phyloP scores from a whole-genome alignment of 1,140 invertebrate genomes.

The Thaumatotibia leucotreta region DNA sequence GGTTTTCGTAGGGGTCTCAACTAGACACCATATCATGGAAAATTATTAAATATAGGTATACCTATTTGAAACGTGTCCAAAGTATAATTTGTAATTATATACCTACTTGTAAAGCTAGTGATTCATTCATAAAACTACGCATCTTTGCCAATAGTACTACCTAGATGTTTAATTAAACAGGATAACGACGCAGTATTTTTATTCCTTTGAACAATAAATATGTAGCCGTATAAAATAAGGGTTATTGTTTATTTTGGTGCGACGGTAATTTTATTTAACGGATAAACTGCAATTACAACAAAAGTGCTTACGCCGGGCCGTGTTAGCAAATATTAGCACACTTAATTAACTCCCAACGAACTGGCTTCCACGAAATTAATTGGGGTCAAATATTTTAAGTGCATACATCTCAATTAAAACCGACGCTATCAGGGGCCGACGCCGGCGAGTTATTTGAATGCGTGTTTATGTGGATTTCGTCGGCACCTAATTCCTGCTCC shows the following conservation, averaged over 20 bases:
- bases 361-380: slow-evolving; percentile 68
- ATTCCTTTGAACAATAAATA: background rate
- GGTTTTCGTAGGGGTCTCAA: too few species aligned
- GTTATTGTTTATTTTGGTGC: background rate
- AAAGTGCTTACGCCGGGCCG: slow-evolving; percentile 30
- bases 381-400: slow-evolving; percentile 69
- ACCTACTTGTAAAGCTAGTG: background rate
- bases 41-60: too few species aligned
- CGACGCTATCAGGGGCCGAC: slow-evolving; percentile 32
- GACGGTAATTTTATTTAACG: slow-evolving; percentile 1
- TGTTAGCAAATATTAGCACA: slow-evolving; percentile 58
- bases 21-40: too few species aligned
- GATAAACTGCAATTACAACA: slow-evolving; percentile 20
- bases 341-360: slow-evolving; percentile 59
- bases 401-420: slow-evolving; percentile 65
- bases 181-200: background rate
- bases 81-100: too few species aligned
- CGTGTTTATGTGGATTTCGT: slow-evolving; percentile 16
- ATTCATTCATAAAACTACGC: background rate
- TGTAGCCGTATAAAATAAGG: background rate
- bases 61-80: too few species aligned
- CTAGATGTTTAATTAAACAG: background rate
- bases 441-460: slow-evolving; percentile 20
- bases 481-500: slow-evolving; percentile 21
- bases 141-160: background rate